Evolutionary conservation across 2,113 vertebrate species (phyloP), one percentile per base, ranked within the genome.

Genomic region (Leucosticte australis): DNA sequence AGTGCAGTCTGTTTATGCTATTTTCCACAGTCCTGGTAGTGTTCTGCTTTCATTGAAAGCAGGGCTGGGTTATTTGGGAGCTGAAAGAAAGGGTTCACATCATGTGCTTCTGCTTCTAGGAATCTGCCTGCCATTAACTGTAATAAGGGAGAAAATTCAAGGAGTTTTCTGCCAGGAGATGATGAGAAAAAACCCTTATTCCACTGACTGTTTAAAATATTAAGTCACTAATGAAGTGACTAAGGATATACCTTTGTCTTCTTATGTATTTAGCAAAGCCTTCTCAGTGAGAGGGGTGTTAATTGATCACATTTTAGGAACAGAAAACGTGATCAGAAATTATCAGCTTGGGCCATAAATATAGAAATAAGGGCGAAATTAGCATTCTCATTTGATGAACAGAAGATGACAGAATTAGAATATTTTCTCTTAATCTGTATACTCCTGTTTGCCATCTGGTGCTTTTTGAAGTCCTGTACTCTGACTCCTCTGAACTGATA

Each of bases 221-320:
- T 70, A 35, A 67, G 9, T 73, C 67, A 57, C 50, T 87, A 63
- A 78, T 41, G 74, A 53, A 57, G 10, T 73, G 53, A 62, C 46
- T 87, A 67, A 68, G 37, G 44, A 52, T 57, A 39, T 53, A 41
- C 10, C 8, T 92, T 94, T 87, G 22, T 90, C 42, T 82, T 77
- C n/a, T 80, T 82, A 83, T 16, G 22, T 88, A 56, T 79, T 94
- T 55, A 83, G 33, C 47, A 93, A 74, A 89, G 15, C 30, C 16
- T 85, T 75, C 55, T 95, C 74, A 50, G 24, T 57, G 59, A 78
- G 52, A 94, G 90, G 49, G 19, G 35, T 81, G 89, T 81, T 97
- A 93, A 85, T 73, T n/a, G 70, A 64, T 33, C 16, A 56, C 9
- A 11, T 56, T 64, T 89, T 75, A 70, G 77, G 63, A 96, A 52